Evolutionary conservation across 2,113 vertebrate species (phyloP).

Genomic region (Emydocephalus ijimae): DNA sequence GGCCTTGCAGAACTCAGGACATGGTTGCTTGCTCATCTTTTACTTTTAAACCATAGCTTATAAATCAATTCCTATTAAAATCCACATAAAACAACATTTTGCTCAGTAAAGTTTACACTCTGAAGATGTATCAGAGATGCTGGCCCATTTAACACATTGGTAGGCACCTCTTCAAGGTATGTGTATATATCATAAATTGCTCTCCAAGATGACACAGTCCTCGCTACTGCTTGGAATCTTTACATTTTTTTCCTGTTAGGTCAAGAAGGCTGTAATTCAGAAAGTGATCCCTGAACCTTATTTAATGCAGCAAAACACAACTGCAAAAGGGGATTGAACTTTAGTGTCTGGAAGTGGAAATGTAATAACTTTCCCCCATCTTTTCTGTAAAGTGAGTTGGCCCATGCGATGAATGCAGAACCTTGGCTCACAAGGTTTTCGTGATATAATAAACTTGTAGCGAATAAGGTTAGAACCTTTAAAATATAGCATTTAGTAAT

Average conservation of each 20-base stretch:
- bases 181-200: conserved; percentile 37
- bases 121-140: neutral
- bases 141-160: neutral
- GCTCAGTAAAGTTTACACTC: conserved; percentile 38
- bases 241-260: conserved; percentile 55
- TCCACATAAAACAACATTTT: conserved; percentile 36
- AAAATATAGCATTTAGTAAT: conserved; percentile 81
- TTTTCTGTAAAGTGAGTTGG: conserved; percentile 64
- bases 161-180: neutral
- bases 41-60: conserved; percentile 46
- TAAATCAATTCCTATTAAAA: conserved; percentile 53
- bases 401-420: conserved; percentile 67
- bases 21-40: conserved; percentile 25
- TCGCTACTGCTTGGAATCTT: conserved; percentile 60
- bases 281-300: conserved; percentile 69
- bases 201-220: conserved; percentile 36
- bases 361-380: conserved; percentile 73
- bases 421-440: conserved; percentile 70
- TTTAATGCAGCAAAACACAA: conserved; percentile 68
- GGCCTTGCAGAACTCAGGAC: conserved; percentile 25
- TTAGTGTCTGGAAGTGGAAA: conserved; percentile 69
- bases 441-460: conserved; percentile 75
- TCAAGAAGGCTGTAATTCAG: conserved; percentile 64
- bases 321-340: conserved; percentile 71
- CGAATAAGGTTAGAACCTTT: conserved; percentile 85